Evolutionary conservation across 1,140 invertebrate species (phyloP), one percentile per base, ranked within the genome.

Genomic region (Neotoxoptera formosana): DNA sequence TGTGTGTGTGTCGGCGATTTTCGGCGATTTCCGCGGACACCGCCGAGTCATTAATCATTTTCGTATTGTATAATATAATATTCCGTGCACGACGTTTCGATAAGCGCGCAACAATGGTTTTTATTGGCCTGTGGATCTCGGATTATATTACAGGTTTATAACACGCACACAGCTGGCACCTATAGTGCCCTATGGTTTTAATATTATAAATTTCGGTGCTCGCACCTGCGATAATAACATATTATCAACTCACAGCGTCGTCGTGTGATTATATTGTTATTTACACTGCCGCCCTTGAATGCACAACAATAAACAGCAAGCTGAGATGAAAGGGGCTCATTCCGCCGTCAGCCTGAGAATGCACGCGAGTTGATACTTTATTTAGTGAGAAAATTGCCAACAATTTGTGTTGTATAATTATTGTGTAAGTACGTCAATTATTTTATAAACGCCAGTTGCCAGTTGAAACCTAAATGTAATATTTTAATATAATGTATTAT

Each of bases 11-110:
- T 45, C 41, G 6, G 47, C 86, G 25, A 41, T 30, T 87, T 87
- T 87, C 45, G 86, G 45, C 47, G 81, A 88, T 88, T 88, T 88
- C 47, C 11, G 86, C 47, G 86, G 86, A 47, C 60, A n/a, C 30
- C 60, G 60, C 6, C n/a, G 60, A 20, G 30, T 76, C 60, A n/a
- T 76, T 76, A 76, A 76, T 76, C 60, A 76, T 76, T 76, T 76
- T n/a, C 60, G 60, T 14, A 2, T 76, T 76, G 30, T 34, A 76
- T 41, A 41, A 76, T 41, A 41, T n/a, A 67, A 67, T 67, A 67
- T 67, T 14, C 60, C 60, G 30, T 14, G 30, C 60, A 25, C 60
- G 60, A 67, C 60, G 60, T 67, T 67, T 67, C 30, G 60, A 67
- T 67, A n/a, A 67, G 60, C 60, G n/a, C 60, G 14, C 60, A 76